phyloP scores from a whole-genome alignment of 2,113 vertebrate species.

The human region GRCh38 chr1:22676501-22677000 shows the following conservation, averaged over 20 bases:
- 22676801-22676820: not conserved
- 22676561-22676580: accelerated
- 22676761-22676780: not conserved
- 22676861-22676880: not conserved
- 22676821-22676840: not conserved
- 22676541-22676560: not conserved
- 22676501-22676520: not conserved
- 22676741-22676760: not conserved
- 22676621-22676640: not conserved
- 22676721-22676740: not conserved
- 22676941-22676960: not conserved
- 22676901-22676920: not conserved
- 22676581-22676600: not conserved
- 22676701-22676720: not conserved
- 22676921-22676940: not conserved
- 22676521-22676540: not conserved
- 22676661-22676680: not conserved
- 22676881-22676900: accelerated
- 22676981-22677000: slow-evolving; percentile 44
- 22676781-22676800: not conserved
- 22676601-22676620: accelerated
- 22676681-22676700: not conserved
- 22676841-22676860: not conserved
- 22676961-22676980: not conserved
- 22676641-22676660: not conserved